A percentile compares a stretch with the other conserved stretches of the same genome.
phyloP scores from a whole-genome alignment of 2,797 vertebrate genomes.

The Thalassophryne amazonica region DNA sequence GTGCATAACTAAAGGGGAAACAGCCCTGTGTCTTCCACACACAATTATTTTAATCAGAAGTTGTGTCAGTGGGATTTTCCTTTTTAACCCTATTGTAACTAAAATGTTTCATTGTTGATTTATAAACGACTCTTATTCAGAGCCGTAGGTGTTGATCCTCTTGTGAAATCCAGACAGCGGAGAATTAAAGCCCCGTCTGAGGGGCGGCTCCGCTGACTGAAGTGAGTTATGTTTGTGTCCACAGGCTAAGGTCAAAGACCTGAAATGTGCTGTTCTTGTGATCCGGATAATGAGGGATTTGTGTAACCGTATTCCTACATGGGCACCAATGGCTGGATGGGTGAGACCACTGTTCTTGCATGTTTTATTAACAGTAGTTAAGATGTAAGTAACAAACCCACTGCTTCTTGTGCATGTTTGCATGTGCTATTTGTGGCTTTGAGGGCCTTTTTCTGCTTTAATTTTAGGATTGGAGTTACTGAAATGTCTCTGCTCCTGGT shows the following conservation, averaged over 20 bases:
- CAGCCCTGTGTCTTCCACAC: no score
- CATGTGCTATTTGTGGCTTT: no score
- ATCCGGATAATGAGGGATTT: constrained; percentile 93
- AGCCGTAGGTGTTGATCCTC: constrained; percentile 25
- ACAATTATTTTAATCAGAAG: no score
- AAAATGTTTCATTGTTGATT: constrained; percentile 22
- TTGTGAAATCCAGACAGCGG: constrained; percentile 23
- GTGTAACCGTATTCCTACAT: constrained; percentile 89
- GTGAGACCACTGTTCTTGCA: constrained; percentile 68
- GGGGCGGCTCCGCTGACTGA: constrained; percentile 6
- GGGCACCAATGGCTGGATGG: constrained; percentile 93
- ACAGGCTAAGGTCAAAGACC: constrained; percentile 90
- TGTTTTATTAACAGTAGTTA: neutral
- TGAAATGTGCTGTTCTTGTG: constrained; percentile 90
- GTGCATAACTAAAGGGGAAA: no score
- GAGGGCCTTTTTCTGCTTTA: no score
- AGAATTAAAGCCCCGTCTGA: neutral
- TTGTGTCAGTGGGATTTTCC: no score
- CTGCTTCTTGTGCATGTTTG: no score
- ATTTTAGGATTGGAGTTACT: no score
- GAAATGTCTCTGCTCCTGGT: no score
- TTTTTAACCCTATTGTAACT: no score
- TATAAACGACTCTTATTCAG: constrained; percentile 22
- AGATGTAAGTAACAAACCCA: no score
- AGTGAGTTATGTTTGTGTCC: constrained; percentile 46